Evolutionary conservation across 2,113 vertebrate species (phyloP).

Genomic region (Columba livia): DNA sequence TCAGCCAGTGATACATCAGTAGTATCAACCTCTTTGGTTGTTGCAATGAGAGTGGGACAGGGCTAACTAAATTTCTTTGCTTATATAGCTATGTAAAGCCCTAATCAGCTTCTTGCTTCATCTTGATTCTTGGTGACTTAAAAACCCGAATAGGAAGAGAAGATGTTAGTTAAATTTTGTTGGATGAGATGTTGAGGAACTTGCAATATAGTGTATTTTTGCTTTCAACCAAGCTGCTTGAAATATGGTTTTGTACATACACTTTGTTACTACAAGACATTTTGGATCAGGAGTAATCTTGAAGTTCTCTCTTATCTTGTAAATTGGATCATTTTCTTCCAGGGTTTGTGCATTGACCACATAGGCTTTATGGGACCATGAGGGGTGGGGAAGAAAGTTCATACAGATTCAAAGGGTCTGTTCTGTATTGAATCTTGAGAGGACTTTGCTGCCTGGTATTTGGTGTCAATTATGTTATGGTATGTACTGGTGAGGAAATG

Average conservation of each 20-base stretch:
- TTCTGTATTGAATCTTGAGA: not conserved
- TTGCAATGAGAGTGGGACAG: not conserved
- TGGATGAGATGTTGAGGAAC: not conserved
- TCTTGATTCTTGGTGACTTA: not conserved
- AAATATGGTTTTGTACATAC: not conserved
- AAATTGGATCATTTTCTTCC: not conserved
- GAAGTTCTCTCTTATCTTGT: not conserved
- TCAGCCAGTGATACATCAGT: not conserved
- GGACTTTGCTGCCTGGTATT: not conserved
- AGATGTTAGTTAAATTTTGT: not conserved
- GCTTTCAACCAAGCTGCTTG: not conserved
- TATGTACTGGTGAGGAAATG: not conserved
- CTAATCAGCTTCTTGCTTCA: not conserved
- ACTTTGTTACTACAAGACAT: not conserved
- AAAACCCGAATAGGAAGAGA: not conserved
- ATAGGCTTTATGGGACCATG: not conserved
- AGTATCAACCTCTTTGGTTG: not conserved
- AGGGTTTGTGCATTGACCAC: not conserved
- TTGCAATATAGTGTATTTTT: not conserved
- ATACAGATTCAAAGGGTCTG: not conserved
- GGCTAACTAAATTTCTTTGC: not conserved
- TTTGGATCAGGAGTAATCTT: not conserved
- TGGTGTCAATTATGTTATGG: not conserved
- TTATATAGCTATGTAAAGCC: not conserved
- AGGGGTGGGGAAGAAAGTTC: not conserved